Conservation (phyloP, 2,113 vertebrate genomes). For the Pelecanoides urinatrix region DNA sequence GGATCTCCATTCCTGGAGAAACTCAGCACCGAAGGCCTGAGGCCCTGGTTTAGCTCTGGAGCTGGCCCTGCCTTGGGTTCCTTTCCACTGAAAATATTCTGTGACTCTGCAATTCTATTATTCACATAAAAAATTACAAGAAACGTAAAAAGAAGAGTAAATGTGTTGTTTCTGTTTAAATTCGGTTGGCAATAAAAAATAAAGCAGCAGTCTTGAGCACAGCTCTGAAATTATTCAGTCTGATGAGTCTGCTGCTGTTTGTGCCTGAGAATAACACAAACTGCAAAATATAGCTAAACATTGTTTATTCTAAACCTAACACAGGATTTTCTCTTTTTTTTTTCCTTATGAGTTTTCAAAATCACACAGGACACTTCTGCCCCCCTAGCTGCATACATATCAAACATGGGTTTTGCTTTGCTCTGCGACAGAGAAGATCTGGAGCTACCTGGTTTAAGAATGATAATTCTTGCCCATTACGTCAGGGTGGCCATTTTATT, state of each 20-base stretch:
- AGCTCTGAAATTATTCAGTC: neutral
- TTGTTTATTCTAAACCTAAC: neutral
- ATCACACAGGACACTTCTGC: neutral
- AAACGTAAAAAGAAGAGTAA: neutral
- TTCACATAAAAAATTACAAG: rapidly evolving
- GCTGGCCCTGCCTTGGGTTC: neutral
- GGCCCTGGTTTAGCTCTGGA: neutral
- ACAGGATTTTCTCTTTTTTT: neutral
- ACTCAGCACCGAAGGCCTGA: neutral
- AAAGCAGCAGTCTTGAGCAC: neutral
- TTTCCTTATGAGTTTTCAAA: neutral
- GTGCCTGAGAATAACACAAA: neutral
- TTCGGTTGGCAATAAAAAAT: neutral
- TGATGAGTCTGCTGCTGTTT: neutral
- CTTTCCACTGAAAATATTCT: neutral
- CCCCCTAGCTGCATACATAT: neutral
- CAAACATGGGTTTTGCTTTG: neutral
- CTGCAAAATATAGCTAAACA: neutral
- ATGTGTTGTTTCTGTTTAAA: neutral
- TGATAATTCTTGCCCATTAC: neutral
- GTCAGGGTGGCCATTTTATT: neutral
- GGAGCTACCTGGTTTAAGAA: neutral
- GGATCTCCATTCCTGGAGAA: neutral
- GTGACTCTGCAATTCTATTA: neutral
- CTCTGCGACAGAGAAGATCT: neutral